phyloP scores from a whole-genome alignment of 2,113 vertebrate genomes.

The Saccopteryx leptura region DNA sequence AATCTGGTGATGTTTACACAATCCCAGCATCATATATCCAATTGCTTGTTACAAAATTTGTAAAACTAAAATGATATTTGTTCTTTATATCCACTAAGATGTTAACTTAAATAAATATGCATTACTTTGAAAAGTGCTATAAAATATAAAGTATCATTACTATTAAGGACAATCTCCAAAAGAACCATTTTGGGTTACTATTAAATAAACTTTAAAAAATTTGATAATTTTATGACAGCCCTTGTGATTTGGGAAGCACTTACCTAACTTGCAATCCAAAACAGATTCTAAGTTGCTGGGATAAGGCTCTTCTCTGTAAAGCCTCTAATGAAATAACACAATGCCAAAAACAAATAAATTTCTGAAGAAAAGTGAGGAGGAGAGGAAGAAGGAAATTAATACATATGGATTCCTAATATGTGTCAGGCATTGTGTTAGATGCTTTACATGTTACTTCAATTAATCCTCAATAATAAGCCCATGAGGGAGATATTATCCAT shows the following conservation, averaged over 20 bases:
- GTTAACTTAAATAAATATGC: constrained; percentile 31
- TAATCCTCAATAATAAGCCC: constrained; percentile 41
- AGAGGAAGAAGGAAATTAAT: constrained; percentile 67
- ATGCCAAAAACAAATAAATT: constrained; percentile 63
- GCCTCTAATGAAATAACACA: constrained; percentile 69
- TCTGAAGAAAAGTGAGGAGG: constrained; percentile 60
- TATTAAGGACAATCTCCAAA: constrained; percentile 21
- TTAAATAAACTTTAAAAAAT: constrained; percentile 48
- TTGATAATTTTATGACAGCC: constrained; percentile 31
- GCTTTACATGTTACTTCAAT: constrained; percentile 43
- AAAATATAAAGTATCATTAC: background rate
- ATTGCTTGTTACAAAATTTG: background rate
- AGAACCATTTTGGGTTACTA: constrained; percentile 1
- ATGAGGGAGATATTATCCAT: background rate
- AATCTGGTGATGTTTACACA: constrained; percentile 7
- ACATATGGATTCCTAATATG: constrained; percentile 25
- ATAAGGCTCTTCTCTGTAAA: constrained; percentile 66
- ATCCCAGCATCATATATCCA: background rate
- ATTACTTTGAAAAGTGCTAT: constrained; percentile 34
- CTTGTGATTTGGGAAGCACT: constrained; percentile 54
- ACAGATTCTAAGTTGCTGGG: constrained; percentile 68
- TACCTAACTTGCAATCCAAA: constrained; percentile 71
- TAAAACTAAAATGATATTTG: constrained; percentile 32
- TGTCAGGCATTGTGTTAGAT: constrained; percentile 62
- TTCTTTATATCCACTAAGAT: background rate